phyloP scores from a whole-genome alignment of 2,888 invertebrate genomes.

The Philhelius pedissequus region DNA sequence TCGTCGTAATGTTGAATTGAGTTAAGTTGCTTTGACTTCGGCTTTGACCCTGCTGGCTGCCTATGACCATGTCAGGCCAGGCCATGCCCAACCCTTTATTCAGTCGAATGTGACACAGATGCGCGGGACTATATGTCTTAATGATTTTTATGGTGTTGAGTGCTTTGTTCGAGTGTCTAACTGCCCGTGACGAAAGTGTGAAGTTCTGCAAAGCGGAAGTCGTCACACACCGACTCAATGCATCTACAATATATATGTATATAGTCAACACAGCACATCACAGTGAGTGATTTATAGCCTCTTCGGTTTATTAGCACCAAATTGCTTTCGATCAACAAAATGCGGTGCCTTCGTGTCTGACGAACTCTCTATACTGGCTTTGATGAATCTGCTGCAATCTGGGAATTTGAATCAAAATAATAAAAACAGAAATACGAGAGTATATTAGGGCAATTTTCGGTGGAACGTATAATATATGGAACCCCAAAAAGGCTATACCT shows the following conservation, averaged over 20 bases:
- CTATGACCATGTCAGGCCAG: not conserved
- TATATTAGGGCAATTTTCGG: constrained; percentile 56
- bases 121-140: constrained; percentile 61
- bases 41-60: constrained; percentile 53
- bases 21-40: not conserved
- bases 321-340: constrained; percentile 39
- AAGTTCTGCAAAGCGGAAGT: constrained; percentile 68
- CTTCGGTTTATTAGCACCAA: constrained; percentile 57
- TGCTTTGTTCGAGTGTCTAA: constrained; percentile 62
- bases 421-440: not conserved
- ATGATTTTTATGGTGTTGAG: constrained; percentile 69
- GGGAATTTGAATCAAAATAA: not conserved
- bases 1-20: no score
- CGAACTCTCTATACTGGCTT: not conserved
- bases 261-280: not conserved
- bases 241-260: not conserved
- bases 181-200: constrained; percentile 68
- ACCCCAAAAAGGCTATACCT: not conserved
- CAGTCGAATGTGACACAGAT: constrained; percentile 61
- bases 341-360: constrained; percentile 48
- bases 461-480: constrained; percentile 36
- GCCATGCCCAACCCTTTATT: constrained; percentile 55
- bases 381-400: no score
- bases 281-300: constrained; percentile 60
- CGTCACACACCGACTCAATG: constrained; percentile 49